Base-by-base conservation (phyloP, 2,888 invertebrate species). In the Julus scanicus region DNA sequence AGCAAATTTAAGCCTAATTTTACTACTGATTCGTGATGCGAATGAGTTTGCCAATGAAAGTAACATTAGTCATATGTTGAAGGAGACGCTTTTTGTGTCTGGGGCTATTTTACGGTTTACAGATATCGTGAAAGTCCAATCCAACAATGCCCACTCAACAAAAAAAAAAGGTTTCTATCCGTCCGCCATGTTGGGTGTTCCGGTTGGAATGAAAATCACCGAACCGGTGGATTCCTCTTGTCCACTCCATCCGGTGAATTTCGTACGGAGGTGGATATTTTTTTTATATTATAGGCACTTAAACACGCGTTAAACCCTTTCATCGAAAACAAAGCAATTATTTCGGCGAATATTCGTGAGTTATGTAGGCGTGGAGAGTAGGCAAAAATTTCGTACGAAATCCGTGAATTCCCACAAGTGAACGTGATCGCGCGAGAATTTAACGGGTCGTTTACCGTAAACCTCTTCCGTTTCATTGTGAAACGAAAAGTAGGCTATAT, bases 291-390 rank as follows among this genome's bases (percentile, higher is more conserved):
- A 44, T 44, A 44, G 17, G 17, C 63, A n/a, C 53, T 53, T 63
- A 63, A 57, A 15, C 57, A 57, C 15, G 57, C 57, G 57, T 57
- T 57, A 57, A 63, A 63, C 63, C 63, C 63, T 63, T 63, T 63
- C 63, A 63, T 63, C n/a, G 63, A 63, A 63, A 63, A 63, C 63
- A 63, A 63, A 63, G 63, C 63, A 63, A 63, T 63, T 63, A 63
- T 63, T 63, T 63, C 63, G 13, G 0, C n/a, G 63, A 63, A 63
- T 29, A 63, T 63, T 63, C 63, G 63, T n/a, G 63, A 2, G 63
- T n/a, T n/a, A 63, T 63, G 63, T 63, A n/a, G 63, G 63, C 63
- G 63, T 63, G 63, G n/a, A n/a, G n/a, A 63, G n/a, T 17, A 15
- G 63, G n/a, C n/a, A 17, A 5, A 63, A 63, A 63, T 63, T 63